Evolutionary conservation across 2,888 invertebrate species (phyloP), one percentile per base, ranked within the genome.

Genomic region (Drosophila limbata): DNA sequence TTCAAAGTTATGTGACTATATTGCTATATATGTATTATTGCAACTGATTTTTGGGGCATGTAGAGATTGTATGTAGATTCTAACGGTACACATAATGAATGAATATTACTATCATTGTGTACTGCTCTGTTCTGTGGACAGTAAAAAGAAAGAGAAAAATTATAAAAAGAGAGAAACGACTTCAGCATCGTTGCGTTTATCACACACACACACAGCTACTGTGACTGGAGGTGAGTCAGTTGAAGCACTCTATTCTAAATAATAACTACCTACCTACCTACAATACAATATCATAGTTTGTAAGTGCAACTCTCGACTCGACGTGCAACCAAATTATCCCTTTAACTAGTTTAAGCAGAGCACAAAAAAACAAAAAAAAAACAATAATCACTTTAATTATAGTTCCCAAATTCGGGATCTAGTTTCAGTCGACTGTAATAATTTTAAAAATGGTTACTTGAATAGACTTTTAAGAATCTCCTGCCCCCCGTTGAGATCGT

Each of bases 201-300:
- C 70, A 79, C 65, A 75, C 68, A 78, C 71, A 79, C 77, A 83
- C 73, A 80, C 86, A 84, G 83, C 85, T 79, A 79, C 84, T 78
- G 87, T 78, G 79, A 77, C 77, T 47, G 84, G 88, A 84, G 84
- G 84, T 84, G 84, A 84, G 84, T 84, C 85, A 79, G 84, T 84
- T 84, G 84, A 84, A 79, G 84, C 87, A 87, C 84, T 84, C 84
- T 84, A 84, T 87, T 74, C 84, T 84, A 87, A 76, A 84, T 81
- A 81, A 74, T 70, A 72, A 73, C 79, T 73, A 50, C 35, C 35
- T 33, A 68, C 60, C 77, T 75, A 83, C 69, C 59, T 39, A 73
- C 67, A 66, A 75, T 42, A 67, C 40, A 51, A 51, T 84, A 70
- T 71, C 66, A 85, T 88, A 84, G 88, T 57, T 82, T 73, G 25